phyloP scores from a whole-genome alignment of 2,888 invertebrate genomes.

The Teleiodes luculella region DNA sequence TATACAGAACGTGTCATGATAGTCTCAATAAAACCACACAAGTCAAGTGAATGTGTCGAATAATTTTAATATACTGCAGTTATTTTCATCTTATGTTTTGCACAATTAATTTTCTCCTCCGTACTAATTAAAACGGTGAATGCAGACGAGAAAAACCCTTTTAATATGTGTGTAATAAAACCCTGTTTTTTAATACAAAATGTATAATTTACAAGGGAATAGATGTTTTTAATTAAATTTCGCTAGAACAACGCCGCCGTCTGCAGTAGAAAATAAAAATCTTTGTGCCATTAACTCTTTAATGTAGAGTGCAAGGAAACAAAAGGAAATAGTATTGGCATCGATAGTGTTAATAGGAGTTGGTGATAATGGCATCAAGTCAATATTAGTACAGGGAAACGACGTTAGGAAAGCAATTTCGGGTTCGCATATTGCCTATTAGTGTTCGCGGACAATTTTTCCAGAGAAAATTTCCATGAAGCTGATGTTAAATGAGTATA shows the following conservation, averaged over 20 bases:
- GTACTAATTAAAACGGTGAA: too few species aligned
- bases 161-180: too few species aligned
- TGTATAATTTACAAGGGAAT: background rate
- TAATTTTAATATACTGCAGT: too few species aligned
- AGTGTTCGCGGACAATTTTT: conserved; percentile 22
- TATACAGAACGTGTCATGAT: too few species aligned
- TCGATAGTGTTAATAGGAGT: conserved; percentile 43
- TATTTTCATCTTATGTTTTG: too few species aligned
- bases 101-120: too few species aligned
- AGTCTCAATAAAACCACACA: too few species aligned
- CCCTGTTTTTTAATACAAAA: too few species aligned
- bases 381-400: conserved; percentile 70
- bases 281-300: conserved; percentile 14
- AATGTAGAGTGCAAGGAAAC: conserved; percentile 27
- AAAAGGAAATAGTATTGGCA: conserved; percentile 31
- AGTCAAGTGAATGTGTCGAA: too few species aligned
- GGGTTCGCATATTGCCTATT: conserved; percentile 76
- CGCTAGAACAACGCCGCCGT: background rate
- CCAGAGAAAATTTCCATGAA: conserved; percentile 2
- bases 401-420: conserved; percentile 75
- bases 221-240: conserved; percentile 19
- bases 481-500: too few species aligned
- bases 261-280: conserved; percentile 5
- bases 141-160: too few species aligned
- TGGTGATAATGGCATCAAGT: conserved; percentile 62